These are phyloP conservation scores for Uloborus plumipes DNA, from an alignment of 2,888 invertebrate species.

Conservation along the genomic window DNA sequence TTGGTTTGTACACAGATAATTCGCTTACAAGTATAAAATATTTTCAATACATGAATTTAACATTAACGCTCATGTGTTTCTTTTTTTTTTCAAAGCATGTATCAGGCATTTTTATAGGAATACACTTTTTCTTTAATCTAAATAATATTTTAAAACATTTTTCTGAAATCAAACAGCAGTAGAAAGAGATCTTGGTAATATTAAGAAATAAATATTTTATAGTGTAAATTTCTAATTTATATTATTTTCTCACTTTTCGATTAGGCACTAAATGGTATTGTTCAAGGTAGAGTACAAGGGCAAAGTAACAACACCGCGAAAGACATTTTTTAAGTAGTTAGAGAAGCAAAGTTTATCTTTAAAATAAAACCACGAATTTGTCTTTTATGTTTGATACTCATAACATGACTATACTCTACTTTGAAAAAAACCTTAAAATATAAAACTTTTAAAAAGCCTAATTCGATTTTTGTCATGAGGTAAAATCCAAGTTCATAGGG, in stretches of 20 bases:
- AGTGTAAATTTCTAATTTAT: conserved; percentile 43
- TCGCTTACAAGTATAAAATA: conserved; percentile 38
- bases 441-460: conserved; percentile 27
- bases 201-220: conserved; percentile 32
- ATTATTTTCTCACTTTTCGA: conserved; percentile 55
- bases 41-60: conserved; percentile 29
- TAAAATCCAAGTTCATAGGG: background rate
- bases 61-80: conserved; percentile 25
- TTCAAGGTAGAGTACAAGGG: conserved; percentile 51
- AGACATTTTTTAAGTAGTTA: background rate
- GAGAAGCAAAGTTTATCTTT: background rate
- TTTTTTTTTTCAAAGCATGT: conserved; percentile 15
- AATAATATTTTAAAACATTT: conserved; percentile 39
- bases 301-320: background rate
- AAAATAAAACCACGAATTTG: no score
- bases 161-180: conserved; percentile 22
- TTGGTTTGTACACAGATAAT: conserved; percentile 51
- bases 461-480: conserved; percentile 16
- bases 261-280: conserved; percentile 58
- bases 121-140: conserved; percentile 24
- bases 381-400: no score
- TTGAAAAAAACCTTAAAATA: conserved; percentile 51
- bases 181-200: conserved; percentile 5
- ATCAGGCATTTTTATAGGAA: conserved; percentile 38
- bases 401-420: conserved; percentile 42